A percentile compares a stretch with the other conserved stretches of the same genome.
Evolutionary conservation across 2,888 invertebrate species (phyloP).

Genomic region (Priocnemis perturbator): DNA sequence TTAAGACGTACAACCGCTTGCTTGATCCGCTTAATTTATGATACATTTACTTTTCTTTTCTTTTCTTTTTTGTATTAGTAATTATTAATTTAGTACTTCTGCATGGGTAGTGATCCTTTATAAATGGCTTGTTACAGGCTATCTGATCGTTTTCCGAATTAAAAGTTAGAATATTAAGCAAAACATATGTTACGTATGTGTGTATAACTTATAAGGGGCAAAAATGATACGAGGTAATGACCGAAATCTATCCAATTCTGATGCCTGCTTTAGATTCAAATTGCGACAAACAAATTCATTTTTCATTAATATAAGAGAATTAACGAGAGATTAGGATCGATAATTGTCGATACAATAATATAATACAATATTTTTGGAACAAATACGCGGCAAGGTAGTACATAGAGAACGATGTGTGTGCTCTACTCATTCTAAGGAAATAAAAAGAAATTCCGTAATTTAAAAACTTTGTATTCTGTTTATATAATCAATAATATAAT

Average conservation of each 20-base stretch:
- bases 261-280: conserved; percentile 40
- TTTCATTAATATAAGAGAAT: conserved; percentile 47
- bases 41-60: conserved; percentile 25
- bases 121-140: conserved; percentile 63
- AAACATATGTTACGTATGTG: conserved; percentile 28
- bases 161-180: conserved; percentile 57
- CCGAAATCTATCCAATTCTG: conserved; percentile 40
- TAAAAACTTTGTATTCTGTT: conserved; percentile 61
- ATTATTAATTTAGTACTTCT: conserved; percentile 27
- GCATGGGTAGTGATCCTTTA: conserved; percentile 67
- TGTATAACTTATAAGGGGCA: conserved; percentile 51
- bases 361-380: conserved; percentile 52
- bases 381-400: conserved; percentile 40
- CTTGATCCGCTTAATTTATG: conserved; percentile 38
- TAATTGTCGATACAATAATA: conserved; percentile 26
- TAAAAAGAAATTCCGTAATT: conserved; percentile 47
- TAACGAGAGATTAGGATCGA: conserved; percentile 34
- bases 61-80: conserved; percentile 17
- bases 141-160: conserved; percentile 62
- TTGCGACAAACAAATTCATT: conserved; percentile 29
- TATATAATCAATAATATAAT: conserved; percentile 64
- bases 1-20: conserved; percentile 39
- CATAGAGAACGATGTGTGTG: conserved; percentile 68
- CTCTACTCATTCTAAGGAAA: conserved; percentile 52
- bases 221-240: conserved; percentile 48